A percentile compares a stretch with the other conserved stretches of the same genome.
phyloP scores from a whole-genome alignment of 2,113 vertebrate genomes.

The Rhea americana region DNA sequence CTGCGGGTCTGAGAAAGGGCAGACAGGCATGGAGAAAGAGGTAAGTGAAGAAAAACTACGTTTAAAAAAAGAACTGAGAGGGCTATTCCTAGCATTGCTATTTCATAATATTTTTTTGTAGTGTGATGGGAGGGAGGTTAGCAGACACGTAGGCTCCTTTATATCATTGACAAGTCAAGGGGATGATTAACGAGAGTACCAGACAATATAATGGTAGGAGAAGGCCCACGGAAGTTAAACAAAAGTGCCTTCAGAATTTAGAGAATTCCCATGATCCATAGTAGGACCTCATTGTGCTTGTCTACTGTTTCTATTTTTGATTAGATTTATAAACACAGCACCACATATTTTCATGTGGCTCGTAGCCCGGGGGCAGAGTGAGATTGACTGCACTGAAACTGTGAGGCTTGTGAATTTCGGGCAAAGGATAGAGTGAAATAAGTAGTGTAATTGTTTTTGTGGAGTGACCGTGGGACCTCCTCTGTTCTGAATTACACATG shows the following conservation, averaged over 20 bases:
- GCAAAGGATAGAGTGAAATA: constrained; percentile 78
- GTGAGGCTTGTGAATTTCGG: constrained; percentile 80
- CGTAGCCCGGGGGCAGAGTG: constrained; percentile 71
- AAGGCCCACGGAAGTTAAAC: constrained; percentile 85
- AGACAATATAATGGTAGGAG: constrained; percentile 75
- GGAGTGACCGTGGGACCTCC: constrained; percentile 82
- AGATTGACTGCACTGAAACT: constrained; percentile 76
- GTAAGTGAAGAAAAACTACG: constrained; percentile 47
- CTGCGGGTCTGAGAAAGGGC: constrained; percentile 34
- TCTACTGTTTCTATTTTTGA: constrained; percentile 85
- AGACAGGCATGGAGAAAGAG: constrained; percentile 66
- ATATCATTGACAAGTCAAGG: constrained; percentile 80
- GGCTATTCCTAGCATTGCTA: constrained; percentile 44
- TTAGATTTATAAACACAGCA: constrained; percentile 87
- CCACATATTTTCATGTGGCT: constrained; percentile 85
- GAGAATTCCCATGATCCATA: constrained; percentile 91
- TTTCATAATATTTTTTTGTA: constrained; percentile 71
- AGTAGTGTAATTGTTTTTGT: constrained; percentile 85
- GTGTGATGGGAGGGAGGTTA: constrained; percentile 74
- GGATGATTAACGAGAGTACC: constrained; percentile 82
- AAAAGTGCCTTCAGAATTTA: constrained; percentile 91
- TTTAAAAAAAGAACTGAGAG: constrained; percentile 35
- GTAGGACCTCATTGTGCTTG: constrained; percentile 86
- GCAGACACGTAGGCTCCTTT: constrained; percentile 79
- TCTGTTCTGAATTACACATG: constrained; percentile 85